Conservation (phyloP, 2,797 vertebrate species). For the Aeoliscus strigatus region DNA sequence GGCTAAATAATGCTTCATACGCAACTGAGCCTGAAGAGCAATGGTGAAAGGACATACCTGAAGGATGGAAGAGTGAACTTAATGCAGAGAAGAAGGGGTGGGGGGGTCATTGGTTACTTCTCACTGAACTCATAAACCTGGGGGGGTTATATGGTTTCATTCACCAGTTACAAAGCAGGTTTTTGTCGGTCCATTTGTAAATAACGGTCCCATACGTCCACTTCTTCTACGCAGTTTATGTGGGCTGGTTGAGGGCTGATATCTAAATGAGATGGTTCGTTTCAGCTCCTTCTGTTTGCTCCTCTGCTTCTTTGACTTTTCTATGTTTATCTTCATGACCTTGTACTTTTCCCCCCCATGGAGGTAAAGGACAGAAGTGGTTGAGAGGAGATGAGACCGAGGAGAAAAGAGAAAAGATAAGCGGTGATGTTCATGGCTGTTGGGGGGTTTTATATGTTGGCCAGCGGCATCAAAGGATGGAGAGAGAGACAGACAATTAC, state of each 20-base stretch:
- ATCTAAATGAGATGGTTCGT: conserved; percentile 87
- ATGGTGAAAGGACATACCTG: too few relatives aligned
- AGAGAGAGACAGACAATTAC: conserved; percentile 38
- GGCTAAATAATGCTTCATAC: conserved; percentile 81
- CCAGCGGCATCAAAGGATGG: conserved; percentile 49
- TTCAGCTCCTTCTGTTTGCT: conserved; percentile 76
- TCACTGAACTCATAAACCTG: too few relatives aligned
- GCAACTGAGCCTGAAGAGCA: conserved; percentile 84
- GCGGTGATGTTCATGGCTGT: conserved; percentile 57
- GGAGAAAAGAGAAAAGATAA: conserved; percentile 58
- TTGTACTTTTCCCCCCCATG: conserved; percentile 62
- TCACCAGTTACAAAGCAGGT: too few relatives aligned
- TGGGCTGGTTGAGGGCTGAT: conserved; percentile 79
- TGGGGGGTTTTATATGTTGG: conserved; percentile 48
- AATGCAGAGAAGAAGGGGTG: too few relatives aligned
- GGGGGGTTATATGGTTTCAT: too few relatives aligned
- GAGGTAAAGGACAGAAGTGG: conserved; percentile 67
- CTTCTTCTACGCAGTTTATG: conserved; percentile 39
- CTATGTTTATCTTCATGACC: conserved; percentile 73
- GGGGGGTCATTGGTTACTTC: too few relatives aligned
- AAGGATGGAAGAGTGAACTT: too few relatives aligned
- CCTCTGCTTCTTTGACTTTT: conserved; percentile 65
- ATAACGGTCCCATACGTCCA: too few relatives aligned
- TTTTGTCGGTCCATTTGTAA: too few relatives aligned
- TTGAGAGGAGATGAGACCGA: conserved; percentile 40